Evolutionary conservation across 1,140 invertebrate genomes (phyloP).

Genomic region (Patella vulgata): DNA sequence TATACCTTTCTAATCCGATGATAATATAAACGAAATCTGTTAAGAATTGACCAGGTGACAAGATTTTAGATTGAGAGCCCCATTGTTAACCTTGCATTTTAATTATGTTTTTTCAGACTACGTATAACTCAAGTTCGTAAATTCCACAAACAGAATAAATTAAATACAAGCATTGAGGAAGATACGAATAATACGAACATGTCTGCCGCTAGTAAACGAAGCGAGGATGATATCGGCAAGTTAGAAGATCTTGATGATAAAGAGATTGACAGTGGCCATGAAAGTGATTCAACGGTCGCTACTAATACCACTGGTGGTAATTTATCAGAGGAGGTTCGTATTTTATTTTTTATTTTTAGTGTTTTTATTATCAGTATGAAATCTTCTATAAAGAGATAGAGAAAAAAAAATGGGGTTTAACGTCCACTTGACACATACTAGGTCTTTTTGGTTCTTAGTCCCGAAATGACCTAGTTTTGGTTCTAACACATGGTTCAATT

Average conservation of each 20-base stretch:
- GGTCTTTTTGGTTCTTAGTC: no score
- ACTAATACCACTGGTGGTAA: conserved; percentile 33
- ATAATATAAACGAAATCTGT: no score
- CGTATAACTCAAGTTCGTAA: conserved; percentile 71
- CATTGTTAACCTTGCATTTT: no score
- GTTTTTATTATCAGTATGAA: background rate
- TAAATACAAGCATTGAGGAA: conserved; percentile 43
- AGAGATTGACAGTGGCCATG: conserved; percentile 78
- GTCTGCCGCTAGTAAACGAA: conserved; percentile 37
- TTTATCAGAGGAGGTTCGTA: conserved; percentile 43
- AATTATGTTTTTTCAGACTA: conserved; percentile 32
- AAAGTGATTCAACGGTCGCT: conserved; percentile 72
- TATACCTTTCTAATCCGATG: no score
- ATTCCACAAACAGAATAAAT: conserved; percentile 77
- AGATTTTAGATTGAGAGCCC: no score
- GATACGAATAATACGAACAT: conserved; percentile 39
- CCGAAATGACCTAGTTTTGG: no score
- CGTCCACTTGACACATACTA: no score
- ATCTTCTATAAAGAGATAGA: conserved; percentile 8
- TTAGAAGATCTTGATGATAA: conserved; percentile 67
- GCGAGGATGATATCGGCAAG: conserved; percentile 63
- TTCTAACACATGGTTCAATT: no score
- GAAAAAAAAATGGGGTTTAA: no score
- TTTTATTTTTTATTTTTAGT: background rate
- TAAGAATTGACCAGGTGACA: no score